A percentile compares a stretch with the other conserved stretches of the same genome.
Evolutionary conservation across 2,797 vertebrate species (phyloP).

Genomic region (Gouania willdenowi): DNA sequence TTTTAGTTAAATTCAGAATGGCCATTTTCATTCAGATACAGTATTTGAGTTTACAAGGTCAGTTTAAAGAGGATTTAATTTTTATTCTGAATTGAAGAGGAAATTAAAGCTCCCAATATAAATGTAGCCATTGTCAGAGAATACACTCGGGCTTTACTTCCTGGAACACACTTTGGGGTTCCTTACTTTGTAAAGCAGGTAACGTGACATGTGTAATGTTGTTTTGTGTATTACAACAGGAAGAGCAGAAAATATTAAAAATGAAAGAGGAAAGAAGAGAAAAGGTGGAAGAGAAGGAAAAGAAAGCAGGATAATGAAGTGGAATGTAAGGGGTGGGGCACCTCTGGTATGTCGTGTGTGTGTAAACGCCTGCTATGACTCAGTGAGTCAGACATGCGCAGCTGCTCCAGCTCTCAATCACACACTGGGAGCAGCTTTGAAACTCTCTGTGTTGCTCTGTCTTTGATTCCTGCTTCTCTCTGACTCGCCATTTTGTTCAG

Average conservation of each 20-base stretch:
- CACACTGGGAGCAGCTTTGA: conserved; percentile 45
- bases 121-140: too few species aligned
- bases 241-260: too few species aligned
- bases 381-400: conserved; percentile 71
- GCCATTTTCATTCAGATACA: too few species aligned
- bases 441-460: conserved; percentile 33
- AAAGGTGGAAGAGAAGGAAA: conserved; percentile 34
- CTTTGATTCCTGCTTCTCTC: conserved; percentile 17
- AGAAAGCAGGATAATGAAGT: conserved; percentile 59
- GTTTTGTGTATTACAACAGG: background rate
- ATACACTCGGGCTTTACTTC: too few species aligned
- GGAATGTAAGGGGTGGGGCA: conserved; percentile 77
- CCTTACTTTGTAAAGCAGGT: conserved; percentile 4
- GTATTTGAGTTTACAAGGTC: too few species aligned
- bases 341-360: conserved; percentile 67
- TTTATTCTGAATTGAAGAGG: too few species aligned
- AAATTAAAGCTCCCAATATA: conserved; percentile 9
- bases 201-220: background rate
- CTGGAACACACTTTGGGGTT: background rate
- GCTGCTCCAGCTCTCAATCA: conserved; percentile 63
- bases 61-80: too few species aligned
- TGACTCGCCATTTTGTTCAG: conserved; percentile 30
- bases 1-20: too few species aligned
- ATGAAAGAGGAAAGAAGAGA: conserved; percentile 20
- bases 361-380: conserved; percentile 41